Base-by-base conservation (phyloP, 2,113 vertebrate genomes). In the Amphiprion percula region DNA sequence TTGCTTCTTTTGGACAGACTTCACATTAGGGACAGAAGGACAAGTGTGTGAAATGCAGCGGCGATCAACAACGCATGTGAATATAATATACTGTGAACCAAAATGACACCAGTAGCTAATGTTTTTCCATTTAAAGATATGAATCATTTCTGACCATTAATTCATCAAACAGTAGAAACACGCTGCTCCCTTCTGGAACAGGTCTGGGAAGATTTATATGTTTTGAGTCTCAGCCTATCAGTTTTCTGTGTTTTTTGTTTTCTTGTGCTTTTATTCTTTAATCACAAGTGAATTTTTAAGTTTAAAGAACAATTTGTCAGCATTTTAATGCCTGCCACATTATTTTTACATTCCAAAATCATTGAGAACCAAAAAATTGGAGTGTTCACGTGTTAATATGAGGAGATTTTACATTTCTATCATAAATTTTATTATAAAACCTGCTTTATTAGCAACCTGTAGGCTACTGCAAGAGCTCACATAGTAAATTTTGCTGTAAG, bases 1-100 rank as follows among this genome's bases (percentile, higher is more conserved):
- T 77, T 75, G 76, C 56, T 77, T 60, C 4, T 54, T 72, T 72
- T 83, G 46, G 67, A 77, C 0, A 1, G 46, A 11, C 39, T 49
- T 77, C 30, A 30, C 30, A 69, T 46, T 21, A 4, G 11, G 66
- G 44, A 73, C 16, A 30, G n/a, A 14, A 10, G n/a, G 47, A 5
- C 17, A 74, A 23, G 67, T 46, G 50, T 77, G 17, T 46, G 30
- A 30, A 37, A 37, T 10, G 33, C 33, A 10, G 33, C 9, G 6
- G 7, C 33, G 33, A 37, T 37, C 33, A 37, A 2, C 5, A 5
- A 30, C 6, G 33, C 33, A 37, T 37, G 33, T 37, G 33, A 37
- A 37, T 9, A 9, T 37, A 37, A 37, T 37, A 37, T 7, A 10
- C 33, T 9, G 33, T 37, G 46, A 23, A 55, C 10, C 60, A 14